Percentiles rank a stretch among this genome's conserved stretches.
Conservation (phyloP, 2,113 vertebrate species). For the Toxotes jaculatrix region DNA sequence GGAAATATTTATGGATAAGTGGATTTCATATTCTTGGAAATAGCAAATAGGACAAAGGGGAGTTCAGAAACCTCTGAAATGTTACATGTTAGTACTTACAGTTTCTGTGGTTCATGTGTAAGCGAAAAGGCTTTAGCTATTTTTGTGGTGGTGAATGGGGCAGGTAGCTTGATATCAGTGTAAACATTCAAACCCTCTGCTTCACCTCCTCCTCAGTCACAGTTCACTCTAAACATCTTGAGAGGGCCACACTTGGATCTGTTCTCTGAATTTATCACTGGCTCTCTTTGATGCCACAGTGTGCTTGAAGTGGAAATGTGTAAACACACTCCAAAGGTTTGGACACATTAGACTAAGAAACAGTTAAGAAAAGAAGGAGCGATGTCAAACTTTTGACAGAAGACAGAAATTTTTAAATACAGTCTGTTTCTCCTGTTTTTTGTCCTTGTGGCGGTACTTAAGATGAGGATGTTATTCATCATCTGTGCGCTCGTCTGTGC, state of each 20-base stretch:
- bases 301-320: constrained; percentile 48
- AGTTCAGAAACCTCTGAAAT: neutral
- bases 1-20: neutral
- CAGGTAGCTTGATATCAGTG: constrained; percentile 40
- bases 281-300: constrained; percentile 49
- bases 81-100: neutral
- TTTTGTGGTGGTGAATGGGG: constrained; percentile 8
- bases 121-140: constrained; percentile 18
- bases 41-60: neutral
- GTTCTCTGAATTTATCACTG: constrained; percentile 46
- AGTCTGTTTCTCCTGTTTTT: neutral
- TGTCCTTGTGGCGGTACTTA: neutral
- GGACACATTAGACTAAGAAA: constrained; percentile 17
- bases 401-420: neutral
- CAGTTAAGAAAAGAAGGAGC: neutral
- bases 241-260: constrained; percentile 34
- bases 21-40: neutral
- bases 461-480: neutral
- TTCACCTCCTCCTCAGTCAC: constrained; percentile 15
- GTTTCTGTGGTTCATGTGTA: neutral
- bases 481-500: neutral
- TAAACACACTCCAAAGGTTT: constrained; percentile 48
- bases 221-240: constrained; percentile 52
- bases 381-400: constrained; percentile 9
- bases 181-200: constrained; percentile 46